These are phyloP conservation scores for Aspidoscelis tigris DNA, from an alignment of 2,113 vertebrate species.

Conservation along the genomic window DNA sequence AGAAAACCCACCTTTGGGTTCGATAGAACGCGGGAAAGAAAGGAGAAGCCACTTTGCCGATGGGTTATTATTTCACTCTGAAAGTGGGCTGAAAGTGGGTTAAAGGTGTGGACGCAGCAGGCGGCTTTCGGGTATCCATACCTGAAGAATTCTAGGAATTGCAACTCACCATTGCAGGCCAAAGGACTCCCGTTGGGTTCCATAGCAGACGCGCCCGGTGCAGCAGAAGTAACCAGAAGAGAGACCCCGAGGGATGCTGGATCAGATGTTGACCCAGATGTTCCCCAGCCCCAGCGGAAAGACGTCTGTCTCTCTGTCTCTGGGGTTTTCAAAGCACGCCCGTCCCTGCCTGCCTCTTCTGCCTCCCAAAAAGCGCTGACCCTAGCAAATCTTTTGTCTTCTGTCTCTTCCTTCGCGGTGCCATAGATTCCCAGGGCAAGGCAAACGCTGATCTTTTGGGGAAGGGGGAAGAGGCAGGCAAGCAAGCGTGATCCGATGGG, in stretches of 20 bases:
- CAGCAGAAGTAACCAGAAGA: neutral
- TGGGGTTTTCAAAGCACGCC: neutral
- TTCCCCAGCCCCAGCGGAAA: neutral
- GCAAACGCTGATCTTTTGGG: no score
- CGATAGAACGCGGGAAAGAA: no score
- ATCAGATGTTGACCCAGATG: constrained; percentile 40
- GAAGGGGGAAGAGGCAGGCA: no score
- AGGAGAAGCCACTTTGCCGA: no score
- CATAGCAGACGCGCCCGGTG: constrained; percentile 41
- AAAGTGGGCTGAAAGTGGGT: no score
- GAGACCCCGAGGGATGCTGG: constrained; percentile 9
- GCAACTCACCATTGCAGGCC: constrained; percentile 64
- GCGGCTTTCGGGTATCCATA: neutral
- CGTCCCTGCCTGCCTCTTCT: neutral
- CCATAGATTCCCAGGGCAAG: no score
- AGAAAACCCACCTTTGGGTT: no score
- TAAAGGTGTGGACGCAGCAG: no score
- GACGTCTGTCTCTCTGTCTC: neutral
- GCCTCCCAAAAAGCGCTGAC: neutral
- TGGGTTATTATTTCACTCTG: no score
- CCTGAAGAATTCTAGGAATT: neutral
- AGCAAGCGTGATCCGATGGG: neutral
- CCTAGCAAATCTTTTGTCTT: constrained; percentile 27
- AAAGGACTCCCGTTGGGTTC: constrained; percentile 62
- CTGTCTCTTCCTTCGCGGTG: no score